Base-by-base conservation (phyloP, 35 echinoderm and acorn worm species). In the Patiria miniata region DNA sequence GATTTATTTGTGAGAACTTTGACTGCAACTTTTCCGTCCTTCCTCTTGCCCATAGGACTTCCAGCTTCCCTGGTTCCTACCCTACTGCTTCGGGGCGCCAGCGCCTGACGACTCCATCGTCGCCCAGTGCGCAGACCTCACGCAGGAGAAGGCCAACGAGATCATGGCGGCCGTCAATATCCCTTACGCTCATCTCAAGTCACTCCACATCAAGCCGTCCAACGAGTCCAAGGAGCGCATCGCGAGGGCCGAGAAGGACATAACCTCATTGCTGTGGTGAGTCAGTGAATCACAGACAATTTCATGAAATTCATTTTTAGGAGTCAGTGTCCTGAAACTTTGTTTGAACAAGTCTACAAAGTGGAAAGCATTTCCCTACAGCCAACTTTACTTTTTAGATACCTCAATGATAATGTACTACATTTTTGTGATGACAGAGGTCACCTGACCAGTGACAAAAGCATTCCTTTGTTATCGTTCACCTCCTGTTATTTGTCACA, bases 251-350 rank as follows among this genome's bases (percentile, higher is more conserved):
- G 86, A 90, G 79, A 55, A 86, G 52, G 82, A 88, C 28, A n/a
- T 97, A 16, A 89, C 90, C 52, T 91, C 95, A 19, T 51, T 97
- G 5, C 58, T 97, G 59, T 97, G 95, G 95, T 97, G 83, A 89
- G 92, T 61, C 0, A 68, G n/a, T n/a, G n/a, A n/a, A n/a, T n/a
- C n/a, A n/a, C n/a, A n/a, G n/a, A n/a, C n/a, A n/a, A n/a, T n/a
- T n/a, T n/a, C n/a, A n/a, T n/a, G n/a, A n/a, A n/a, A n/a, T n/a
- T n/a, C n/a, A n/a, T n/a, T n/a, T n/a, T n/a, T n/a, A n/a, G n/a
- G n/a, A n/a, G n/a, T n/a, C n/a, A n/a, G n/a, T n/a, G n/a, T n/a
- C n/a, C n/a, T n/a, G n/a, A n/a, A n/a, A n/a, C n/a, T n/a, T n/a
- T n/a, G n/a, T n/a, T n/a, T n/a, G n/a, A n/a, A n/a, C n/a, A n/a